phyloP scores from a whole-genome alignment of 2,113 vertebrate species.

The Buteo buteo region DNA sequence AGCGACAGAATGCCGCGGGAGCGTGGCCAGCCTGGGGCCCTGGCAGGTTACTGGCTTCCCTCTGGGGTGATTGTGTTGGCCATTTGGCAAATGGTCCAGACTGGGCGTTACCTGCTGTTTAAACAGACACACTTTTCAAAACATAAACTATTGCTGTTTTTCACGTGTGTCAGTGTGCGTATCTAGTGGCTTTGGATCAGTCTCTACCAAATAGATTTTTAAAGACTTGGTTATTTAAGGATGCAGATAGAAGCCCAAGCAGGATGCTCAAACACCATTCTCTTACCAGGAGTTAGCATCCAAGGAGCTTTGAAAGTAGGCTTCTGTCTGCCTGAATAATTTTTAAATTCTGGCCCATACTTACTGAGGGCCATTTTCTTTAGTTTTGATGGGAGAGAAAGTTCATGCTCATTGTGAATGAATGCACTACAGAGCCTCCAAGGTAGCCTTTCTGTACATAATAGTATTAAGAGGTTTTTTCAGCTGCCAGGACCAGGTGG shows the following conservation, averaged over 20 bases:
- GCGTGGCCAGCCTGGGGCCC: not conserved
- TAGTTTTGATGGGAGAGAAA: not conserved
- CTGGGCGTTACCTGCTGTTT: not conserved
- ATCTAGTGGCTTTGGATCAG: not conserved
- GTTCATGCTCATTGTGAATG: not conserved
- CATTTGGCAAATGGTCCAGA: not conserved
- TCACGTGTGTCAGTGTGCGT: rapidly evolving
- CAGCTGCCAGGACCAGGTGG: not conserved
- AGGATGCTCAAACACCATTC: not conserved
- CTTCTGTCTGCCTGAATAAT: not conserved
- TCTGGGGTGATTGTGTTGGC: not conserved
- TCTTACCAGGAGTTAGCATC: not conserved
- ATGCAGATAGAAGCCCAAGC: not conserved
- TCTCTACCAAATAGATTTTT: not conserved
- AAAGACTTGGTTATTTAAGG: not conserved
- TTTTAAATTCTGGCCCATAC: not conserved
- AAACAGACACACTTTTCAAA: not conserved
- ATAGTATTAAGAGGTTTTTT: not conserved
- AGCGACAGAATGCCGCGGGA: rapidly evolving
- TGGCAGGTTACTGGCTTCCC: not conserved
- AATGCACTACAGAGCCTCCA: not conserved
- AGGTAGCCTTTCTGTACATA: not conserved
- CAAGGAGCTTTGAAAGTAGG: not conserved
- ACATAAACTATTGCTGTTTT: not conserved
- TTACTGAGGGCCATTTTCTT: not conserved